Percentiles rank a stretch among this genome's conserved stretches.
These are phyloP conservation scores for Meda fulgida DNA, from an alignment of 2,797 vertebrate genomes.

Conservation along the genomic window DNA sequence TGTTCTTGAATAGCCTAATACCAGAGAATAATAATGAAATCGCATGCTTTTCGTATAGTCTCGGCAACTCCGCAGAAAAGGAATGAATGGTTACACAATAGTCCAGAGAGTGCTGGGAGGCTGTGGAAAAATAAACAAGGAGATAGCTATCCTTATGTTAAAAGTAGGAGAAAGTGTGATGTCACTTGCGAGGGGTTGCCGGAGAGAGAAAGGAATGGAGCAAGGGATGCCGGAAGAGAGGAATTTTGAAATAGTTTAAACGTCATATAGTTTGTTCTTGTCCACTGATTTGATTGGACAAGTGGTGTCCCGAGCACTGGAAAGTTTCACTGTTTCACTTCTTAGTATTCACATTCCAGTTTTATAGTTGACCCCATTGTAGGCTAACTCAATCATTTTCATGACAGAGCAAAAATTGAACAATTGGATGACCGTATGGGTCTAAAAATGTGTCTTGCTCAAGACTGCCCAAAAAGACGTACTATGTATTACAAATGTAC, in stretches of 20 bases:
- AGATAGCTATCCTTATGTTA: background rate
- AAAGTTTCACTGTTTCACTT: background rate
- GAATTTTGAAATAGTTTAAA: background rate
- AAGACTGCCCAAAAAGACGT: background rate
- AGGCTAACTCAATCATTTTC: background rate
- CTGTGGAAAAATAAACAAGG: constrained; percentile 25
- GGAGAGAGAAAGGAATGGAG: background rate
- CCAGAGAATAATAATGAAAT: background rate
- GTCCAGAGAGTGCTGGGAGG: constrained; percentile 8
- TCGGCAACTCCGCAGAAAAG: background rate
- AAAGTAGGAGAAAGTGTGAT: background rate
- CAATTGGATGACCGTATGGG: background rate
- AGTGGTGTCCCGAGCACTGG: background rate
- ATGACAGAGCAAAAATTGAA: background rate
- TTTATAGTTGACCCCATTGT: background rate
- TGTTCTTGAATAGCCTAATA: background rate
- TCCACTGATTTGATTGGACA: background rate
- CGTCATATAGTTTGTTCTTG: background rate
- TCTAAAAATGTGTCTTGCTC: background rate
- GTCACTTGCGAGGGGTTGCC: background rate
- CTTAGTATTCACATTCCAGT: background rate
- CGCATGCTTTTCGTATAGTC: background rate
- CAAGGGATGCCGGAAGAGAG: background rate
- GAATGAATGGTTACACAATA: background rate
- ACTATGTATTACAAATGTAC: too few relatives aligned